phyloP scores from a whole-genome alignment of 2,888 invertebrate species.

The Nymphalis c-album region DNA sequence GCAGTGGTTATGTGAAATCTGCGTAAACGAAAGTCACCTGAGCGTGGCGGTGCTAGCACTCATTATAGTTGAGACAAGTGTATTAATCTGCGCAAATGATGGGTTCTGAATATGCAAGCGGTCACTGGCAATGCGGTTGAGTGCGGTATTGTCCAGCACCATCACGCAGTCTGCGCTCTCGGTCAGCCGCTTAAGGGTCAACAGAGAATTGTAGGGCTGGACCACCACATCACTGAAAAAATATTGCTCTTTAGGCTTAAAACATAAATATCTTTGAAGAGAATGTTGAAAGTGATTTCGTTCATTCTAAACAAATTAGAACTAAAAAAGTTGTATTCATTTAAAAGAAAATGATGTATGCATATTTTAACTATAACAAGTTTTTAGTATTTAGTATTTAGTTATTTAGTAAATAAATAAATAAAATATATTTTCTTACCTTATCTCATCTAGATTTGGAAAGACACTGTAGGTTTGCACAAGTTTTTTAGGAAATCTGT shows the following conservation, averaged over 20 bases:
- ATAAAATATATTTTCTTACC: conserved; percentile 65
- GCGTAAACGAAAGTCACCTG: conserved; percentile 71
- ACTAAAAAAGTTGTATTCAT: too few species aligned
- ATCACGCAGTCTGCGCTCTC: conserved; percentile 88
- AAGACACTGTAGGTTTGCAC: conserved; percentile 99
- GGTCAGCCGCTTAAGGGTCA: conserved; percentile 96
- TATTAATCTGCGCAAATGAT: conserved; percentile 98
- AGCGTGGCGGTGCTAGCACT: conserved; percentile 97
- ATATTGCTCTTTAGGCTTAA: neutral
- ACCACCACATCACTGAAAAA: conserved; percentile 94
- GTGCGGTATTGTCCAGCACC: conserved; percentile 98
- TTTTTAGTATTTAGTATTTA: too few species aligned
- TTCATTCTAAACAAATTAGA: too few species aligned
- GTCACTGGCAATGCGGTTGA: conserved; percentile 96
- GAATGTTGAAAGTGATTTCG: too few species aligned
- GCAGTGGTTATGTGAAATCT: too few species aligned
- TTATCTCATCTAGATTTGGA: conserved; percentile 97
- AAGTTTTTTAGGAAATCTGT: conserved; percentile 97
- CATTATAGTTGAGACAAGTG: conserved; percentile 98
- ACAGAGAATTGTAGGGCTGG: conserved; percentile 96
- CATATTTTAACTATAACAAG: too few species aligned
- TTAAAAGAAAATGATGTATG: too few species aligned
- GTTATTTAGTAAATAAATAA: too few species aligned
- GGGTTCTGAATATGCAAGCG: conserved; percentile 97
- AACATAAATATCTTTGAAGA: too few species aligned